phyloP scores from a whole-genome alignment of 2,797 vertebrate species.

The Gouania willdenowi region DNA sequence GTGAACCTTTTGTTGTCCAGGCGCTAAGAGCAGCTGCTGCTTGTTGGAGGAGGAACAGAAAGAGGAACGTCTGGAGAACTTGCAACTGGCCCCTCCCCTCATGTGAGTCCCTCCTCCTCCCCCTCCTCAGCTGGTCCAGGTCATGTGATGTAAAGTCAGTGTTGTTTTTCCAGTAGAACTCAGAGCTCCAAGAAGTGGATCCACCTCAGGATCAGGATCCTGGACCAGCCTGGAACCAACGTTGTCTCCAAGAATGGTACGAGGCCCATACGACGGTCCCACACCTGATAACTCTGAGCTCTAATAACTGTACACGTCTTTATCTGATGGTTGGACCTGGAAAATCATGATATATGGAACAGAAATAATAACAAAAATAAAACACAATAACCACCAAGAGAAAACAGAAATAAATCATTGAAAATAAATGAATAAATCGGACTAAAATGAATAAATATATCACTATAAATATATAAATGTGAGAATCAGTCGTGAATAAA shows the following conservation, averaged over 20 bases:
- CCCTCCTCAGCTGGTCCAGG: neutral
- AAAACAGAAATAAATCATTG: no score
- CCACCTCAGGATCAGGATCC: slow-evolving; percentile 30
- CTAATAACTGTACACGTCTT: no score
- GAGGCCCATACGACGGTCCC: no score
- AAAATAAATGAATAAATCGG: no score
- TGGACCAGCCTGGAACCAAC: slow-evolving; percentile 13
- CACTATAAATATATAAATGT: no score
- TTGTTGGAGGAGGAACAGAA: slow-evolving; percentile 10
- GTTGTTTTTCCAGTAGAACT: neutral
- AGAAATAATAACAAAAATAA: no score
- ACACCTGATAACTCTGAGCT: neutral
- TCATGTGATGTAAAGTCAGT: no score
- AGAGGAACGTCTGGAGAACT: neutral
- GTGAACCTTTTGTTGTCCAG: slow-evolving; percentile 4
- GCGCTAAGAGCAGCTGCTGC: neutral
- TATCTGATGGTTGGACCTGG: neutral
- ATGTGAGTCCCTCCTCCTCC: no score
- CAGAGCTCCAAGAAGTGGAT: neutral
- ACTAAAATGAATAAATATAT: no score
- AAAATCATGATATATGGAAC: neutral
- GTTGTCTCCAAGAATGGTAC: slow-evolving; percentile 21
- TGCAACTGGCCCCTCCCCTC: neutral
- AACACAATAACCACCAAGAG: no score
- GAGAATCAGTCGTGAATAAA: no score